Base-by-base conservation (phyloP, 2,113 vertebrate species). In the Labeo catla region DNA sequence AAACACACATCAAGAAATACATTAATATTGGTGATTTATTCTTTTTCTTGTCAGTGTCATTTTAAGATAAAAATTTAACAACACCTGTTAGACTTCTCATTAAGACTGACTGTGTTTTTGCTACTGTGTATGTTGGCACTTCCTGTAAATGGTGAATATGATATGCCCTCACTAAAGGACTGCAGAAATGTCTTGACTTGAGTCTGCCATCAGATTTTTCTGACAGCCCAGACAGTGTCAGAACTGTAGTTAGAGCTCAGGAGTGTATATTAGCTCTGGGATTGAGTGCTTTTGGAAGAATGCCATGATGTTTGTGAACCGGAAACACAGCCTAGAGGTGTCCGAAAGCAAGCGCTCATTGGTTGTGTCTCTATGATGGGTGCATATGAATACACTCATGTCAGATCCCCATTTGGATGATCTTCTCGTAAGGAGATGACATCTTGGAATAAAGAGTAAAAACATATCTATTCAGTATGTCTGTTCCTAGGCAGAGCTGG, bases 221-320 rank as follows among this genome's bases (percentile, higher is more conserved):
- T 82, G 63, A 82, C 80, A 82, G 80, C 63, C 68, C 47, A 6
- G 45, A 68, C 12, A 43, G 23, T 68, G 80, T 82, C 63, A 82
- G 59, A 81, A 15, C 34, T 23, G 57, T 63, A 80, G 76, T 79
- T 63, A 21, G 23, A 82, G 9, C 79, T 66, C 45, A 47, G n/a
- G n/a, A 81, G 79, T 81, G 8, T 66, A 34, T n/a, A 66, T 66
- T 65, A 16, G n/a, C 61, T 68, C 15, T 49, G 61, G 45, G 45
- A 81, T 81, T 68, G 61, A 82, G 80, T 68, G 63, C 23, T 68
- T 16, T 28, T 82, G 80, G 28, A 82, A 82, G 63, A 68, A 21
- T 68, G 78, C 36, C 78, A 63, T 80, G 28, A 19, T 68, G 45
- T 82, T 82, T 70, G 63, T 52, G 16, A 23, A 68, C 28, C 28